Evolutionary conservation across 2,888 invertebrate species (phyloP).

Genomic region (Invenusta paracnida): DNA sequence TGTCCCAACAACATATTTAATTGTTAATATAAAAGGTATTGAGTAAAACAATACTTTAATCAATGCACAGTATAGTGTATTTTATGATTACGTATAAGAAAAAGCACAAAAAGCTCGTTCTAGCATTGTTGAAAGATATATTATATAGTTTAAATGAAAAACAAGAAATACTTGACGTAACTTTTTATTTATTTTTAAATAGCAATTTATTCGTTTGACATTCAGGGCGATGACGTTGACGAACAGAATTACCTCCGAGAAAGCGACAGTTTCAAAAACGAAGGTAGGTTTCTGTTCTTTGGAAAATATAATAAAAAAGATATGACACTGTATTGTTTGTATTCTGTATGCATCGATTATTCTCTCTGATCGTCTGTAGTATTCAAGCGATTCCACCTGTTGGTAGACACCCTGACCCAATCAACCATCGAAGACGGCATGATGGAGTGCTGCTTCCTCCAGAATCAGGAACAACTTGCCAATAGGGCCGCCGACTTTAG

Average conservation of each 20-base stretch:
- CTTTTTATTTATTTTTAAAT: neutral
- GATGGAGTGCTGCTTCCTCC: constrained; percentile 12
- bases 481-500: neutral
- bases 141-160: neutral
- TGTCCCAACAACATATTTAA: too few species aligned
- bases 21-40: too few species aligned
- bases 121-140: too few species aligned
- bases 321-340: neutral
- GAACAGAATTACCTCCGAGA: neutral
- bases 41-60: too few species aligned
- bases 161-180: neutral
- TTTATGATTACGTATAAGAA: too few species aligned
- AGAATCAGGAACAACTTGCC: neutral
- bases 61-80: too few species aligned
- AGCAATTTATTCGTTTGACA: neutral
- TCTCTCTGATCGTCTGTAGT: neutral
- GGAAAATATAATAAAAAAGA: too few species aligned
- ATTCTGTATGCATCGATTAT: neutral
- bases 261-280: constrained; percentile 7
- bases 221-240: constrained; percentile 4
- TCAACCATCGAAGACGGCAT: neutral
- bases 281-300: neutral
- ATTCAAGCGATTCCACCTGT: neutral
- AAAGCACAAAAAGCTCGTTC: too few species aligned
- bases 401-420: neutral